Evolutionary conservation across 2,888 invertebrate species (phyloP), one percentile per base, ranked within the genome.

Genomic region (Troides helena): DNA sequence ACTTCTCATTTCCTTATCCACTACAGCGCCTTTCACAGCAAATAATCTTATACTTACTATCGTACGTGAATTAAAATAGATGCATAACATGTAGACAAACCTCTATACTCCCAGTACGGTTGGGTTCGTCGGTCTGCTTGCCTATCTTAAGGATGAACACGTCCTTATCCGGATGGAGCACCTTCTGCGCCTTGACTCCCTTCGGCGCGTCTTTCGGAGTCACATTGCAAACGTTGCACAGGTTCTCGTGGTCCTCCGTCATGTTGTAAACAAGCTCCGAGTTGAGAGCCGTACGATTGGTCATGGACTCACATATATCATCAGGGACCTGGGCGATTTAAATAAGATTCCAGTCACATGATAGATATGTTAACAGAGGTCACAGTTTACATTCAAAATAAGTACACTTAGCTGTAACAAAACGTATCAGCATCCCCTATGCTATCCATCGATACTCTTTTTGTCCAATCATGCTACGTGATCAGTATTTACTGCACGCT

Each of bases 61-160:
- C 2, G 50, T 50, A 12, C 5, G 18, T 14, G 50, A 50, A 18
- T 50, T 12, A 50, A 18, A 50, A 39, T 39, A 39, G 39, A 39
- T 39, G 8, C 8, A 39, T 10, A 0, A 10, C 7, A 39, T 39
- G 1, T 5, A 46, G 21, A 64, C 10, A 67, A 70, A 95, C 95
- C 86, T 96, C 96, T 71, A 94, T 94, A 60, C 94, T 94, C 0
- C 95, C 95, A 50, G 95, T 95, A 8, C 92, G 87, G 71, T 91
- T 89, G 0, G 91, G 92, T 75, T 92, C 92, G 62, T 91, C 91
- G 0, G 94, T 94, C 79, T 96, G 96, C 79, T 96, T 96, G 1
- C 96, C 96, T 69, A 97, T 95, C 77, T 95, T 94, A 62, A 96
- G 85, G 6, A 96, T 89, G 74, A 96, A 96, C 0, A 96, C 94